Evolutionary conservation across 1,140 invertebrate species (phyloP), one percentile per base, ranked within the genome.

Genomic region (Caenorhabditis inopinata): DNA sequence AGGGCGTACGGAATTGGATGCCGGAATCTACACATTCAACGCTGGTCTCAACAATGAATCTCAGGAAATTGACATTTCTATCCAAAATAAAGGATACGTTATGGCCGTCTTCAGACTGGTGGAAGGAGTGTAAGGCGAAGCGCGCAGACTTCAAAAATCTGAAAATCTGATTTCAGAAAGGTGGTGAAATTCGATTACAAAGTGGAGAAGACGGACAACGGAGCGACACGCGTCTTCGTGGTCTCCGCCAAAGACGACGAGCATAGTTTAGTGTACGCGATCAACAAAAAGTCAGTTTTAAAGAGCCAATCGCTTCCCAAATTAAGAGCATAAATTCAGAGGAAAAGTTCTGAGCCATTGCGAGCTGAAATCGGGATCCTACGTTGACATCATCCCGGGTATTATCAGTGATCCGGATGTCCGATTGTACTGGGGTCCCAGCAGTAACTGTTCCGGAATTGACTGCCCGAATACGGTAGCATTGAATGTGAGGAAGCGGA

Each of bases 141-240:
- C 9, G 2, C 9, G 9, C 0, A n/a, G 11, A 11, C 42, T 84
- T 53, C 48, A 84, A 81, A 45, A 35, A 42, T 42, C 38, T 42
- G 5, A 42, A 14, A 42, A n/a, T n/a, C n/a, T 21, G 9, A 16
- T 68, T 68, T 42, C 32, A 68, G 58, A 68, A 38, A 74, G 25
- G 58, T 77, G 6, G 32, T 48, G 16, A 38, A 79, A 4, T 87
- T 86, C 77, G 76, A 86, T 16, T 86, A 86, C 76, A 76, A 74
- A 29, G 62, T 62, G 14, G 83, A 88, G 81, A 86, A 86, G 74
- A 80, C 85, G 12, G 85, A 88, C 46, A 88, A 86, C 49, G 86
- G 86, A 27, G 79, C 74, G 21, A 88, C 85, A n/a, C 48, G 79
- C n/a, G 46, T 86, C 21, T 88, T 87, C 58, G 74, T 86, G 11